These are phyloP conservation scores for Morelia viridis DNA, from an alignment of 2,797 vertebrate genomes.

Conservation along the genomic window DNA sequence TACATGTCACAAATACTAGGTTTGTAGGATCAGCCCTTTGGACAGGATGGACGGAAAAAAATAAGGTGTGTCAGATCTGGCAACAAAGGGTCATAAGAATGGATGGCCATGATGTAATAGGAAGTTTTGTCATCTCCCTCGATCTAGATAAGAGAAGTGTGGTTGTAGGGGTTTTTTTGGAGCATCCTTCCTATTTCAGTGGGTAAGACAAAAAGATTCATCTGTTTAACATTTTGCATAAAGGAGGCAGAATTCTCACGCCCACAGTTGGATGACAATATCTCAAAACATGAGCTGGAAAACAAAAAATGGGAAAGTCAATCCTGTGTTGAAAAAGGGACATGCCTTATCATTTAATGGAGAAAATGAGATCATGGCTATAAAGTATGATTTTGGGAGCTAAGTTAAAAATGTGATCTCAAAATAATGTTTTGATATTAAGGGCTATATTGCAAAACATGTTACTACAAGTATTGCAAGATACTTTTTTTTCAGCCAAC, in stretches of 20 bases:
- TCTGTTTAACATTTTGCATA: conserved; percentile 33
- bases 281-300: background rate
- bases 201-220: conserved; percentile 33
- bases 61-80: conserved; percentile 72
- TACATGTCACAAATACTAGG: background rate
- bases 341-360: background rate
- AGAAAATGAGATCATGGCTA: background rate
- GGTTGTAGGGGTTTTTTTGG: conserved; percentile 50
- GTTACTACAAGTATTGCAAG: background rate
- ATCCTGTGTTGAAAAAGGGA: background rate
- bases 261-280: background rate
- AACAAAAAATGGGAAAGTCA: background rate
- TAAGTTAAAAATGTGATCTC: background rate
- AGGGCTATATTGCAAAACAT: background rate
- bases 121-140: conserved; percentile 68
- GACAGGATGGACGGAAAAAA: conserved; percentile 40
- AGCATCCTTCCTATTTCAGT: conserved; percentile 57
- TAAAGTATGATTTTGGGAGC: background rate
- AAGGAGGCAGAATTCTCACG: conserved; percentile 35
- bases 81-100: conserved; percentile 66
- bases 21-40: conserved; percentile 41
- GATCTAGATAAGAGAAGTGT: conserved; percentile 57
- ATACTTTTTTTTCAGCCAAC: background rate
- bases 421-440: background rate
- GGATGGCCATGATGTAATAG: conserved; percentile 74